These are phyloP conservation scores for Myathropa florea DNA, from an alignment of 2,888 invertebrate genomes.

Conservation along the genomic window DNA sequence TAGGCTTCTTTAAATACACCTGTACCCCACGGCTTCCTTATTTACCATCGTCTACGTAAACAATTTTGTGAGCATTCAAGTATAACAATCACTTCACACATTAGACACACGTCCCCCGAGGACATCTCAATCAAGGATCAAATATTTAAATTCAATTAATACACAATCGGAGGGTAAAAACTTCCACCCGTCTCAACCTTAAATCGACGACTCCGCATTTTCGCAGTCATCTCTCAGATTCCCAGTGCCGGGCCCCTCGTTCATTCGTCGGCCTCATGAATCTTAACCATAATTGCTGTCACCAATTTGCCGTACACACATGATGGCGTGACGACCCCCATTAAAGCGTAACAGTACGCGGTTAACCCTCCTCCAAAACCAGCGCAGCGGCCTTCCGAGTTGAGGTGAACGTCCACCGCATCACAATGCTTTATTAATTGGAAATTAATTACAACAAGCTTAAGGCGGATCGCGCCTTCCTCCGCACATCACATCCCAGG, in stretches of 20 bases:
- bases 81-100: not conserved
- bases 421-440: conserved; percentile 36
- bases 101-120: not conserved
- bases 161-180: not conserved
- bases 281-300: conserved; percentile 1
- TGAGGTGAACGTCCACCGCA: conserved; percentile 4
- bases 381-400: not conserved
- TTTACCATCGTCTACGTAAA: too few species aligned
- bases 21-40: too few species aligned
- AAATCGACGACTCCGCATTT: not conserved
- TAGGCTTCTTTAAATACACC: too few species aligned
- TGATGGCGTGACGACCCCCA: not conserved
- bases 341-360: conserved; percentile 14
- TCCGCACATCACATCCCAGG: not conserved
- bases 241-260: not conserved
- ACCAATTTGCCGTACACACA: not conserved
- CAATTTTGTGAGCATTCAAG: not conserved
- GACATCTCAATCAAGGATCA: not conserved
- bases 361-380: conserved; percentile 6
- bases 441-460: conserved; percentile 50
- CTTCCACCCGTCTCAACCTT: not conserved
- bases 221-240: not conserved
- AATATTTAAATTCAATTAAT: not conserved
- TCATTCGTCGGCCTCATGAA: not conserved
- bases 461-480: conserved; percentile 8